These are phyloP conservation scores for Chalcis sispes DNA, from an alignment of 2,888 invertebrate genomes.

Conservation along the genomic window DNA sequence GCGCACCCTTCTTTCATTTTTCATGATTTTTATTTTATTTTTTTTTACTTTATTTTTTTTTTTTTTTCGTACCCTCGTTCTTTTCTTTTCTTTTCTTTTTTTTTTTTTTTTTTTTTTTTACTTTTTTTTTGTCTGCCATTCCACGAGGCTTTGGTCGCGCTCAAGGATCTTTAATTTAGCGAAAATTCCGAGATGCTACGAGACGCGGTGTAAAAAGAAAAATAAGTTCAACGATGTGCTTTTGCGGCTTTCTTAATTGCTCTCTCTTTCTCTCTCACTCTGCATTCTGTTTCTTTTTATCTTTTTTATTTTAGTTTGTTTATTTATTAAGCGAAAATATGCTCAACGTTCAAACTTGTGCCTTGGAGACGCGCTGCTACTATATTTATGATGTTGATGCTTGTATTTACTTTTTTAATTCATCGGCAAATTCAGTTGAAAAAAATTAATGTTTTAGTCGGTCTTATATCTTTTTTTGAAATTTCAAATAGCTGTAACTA, in stretches of 20 bases:
- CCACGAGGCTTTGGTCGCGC: background rate
- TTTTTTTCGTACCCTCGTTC: background rate
- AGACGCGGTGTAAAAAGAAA: background rate
- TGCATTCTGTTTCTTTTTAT: background rate
- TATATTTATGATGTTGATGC: no score
- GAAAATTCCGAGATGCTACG: constrained; percentile 15
- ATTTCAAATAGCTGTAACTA: no score
- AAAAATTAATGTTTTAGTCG: no score
- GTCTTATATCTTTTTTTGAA: no score
- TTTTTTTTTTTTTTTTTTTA: background rate
- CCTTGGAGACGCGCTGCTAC: no score
- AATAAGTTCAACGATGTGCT: background rate
- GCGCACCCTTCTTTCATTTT: background rate
- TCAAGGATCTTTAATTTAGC: constrained; percentile 31
- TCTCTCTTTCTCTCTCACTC: background rate
- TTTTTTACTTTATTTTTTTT: background rate
- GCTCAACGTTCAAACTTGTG: no score
- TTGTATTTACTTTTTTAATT: no score
- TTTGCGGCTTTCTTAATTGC: background rate
- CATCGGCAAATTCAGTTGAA: no score
- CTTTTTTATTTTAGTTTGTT: background rate
- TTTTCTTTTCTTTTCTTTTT: background rate
- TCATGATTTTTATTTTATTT: background rate
- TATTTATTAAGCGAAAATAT: background rate
- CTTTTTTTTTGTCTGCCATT: background rate